phyloP scores from a whole-genome alignment of 2,888 invertebrate genomes.

The Belgica antarctica region DNA sequence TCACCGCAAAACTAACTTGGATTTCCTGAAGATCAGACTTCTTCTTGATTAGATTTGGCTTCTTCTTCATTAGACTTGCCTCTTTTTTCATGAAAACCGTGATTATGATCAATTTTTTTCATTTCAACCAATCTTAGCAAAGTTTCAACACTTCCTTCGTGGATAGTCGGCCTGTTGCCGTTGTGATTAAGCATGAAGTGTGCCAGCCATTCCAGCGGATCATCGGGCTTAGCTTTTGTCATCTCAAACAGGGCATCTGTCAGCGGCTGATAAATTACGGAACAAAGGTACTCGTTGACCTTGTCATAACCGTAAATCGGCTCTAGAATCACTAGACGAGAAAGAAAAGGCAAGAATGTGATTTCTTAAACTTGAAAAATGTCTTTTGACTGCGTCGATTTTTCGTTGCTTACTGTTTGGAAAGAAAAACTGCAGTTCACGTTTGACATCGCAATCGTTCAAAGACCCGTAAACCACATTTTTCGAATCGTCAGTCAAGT shows the following conservation, averaged over 20 bases:
- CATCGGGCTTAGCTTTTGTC: conserved; percentile 5
- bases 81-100: background rate
- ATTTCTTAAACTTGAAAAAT: background rate
- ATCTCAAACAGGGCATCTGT: conserved; percentile 17
- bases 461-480: conserved; percentile 10
- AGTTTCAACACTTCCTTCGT: background rate
- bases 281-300: background rate
- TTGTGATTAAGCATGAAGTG: conserved; percentile 20
- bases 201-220: conserved; percentile 27
- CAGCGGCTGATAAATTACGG: conserved; percentile 18
- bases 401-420: conserved; percentile 25
- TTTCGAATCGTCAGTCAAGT: background rate
- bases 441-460: background rate
- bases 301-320: background rate
- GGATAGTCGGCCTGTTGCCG: background rate
- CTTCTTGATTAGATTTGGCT: no score
- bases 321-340: background rate
- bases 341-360: no score
- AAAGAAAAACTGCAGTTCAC: conserved; percentile 29
- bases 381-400: no score
- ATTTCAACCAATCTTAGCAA: no score
- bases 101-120: background rate
- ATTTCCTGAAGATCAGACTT: no score
- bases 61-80: no score
- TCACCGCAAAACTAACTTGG: no score